Evolutionary conservation across 2,113 vertebrate genomes (phyloP), one percentile per base, ranked within the genome.

Genomic region (Odocoileus virginianus): DNA sequence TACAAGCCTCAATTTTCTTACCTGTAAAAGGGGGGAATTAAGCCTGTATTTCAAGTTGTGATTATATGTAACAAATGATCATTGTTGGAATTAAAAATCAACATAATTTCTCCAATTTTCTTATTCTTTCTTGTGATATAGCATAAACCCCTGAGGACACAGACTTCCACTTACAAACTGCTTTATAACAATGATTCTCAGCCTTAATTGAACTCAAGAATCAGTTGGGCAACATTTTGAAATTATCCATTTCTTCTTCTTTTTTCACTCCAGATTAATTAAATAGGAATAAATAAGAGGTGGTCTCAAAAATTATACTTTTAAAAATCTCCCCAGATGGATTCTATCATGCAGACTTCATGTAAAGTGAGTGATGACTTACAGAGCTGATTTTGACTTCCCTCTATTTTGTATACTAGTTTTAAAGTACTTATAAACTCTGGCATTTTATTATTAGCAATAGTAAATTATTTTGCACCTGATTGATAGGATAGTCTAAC

Each of bases 391-490:
- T 84, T 84, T 96, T 74, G 3, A 91, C 45, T 78, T 40, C 52
- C 27, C 5, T 82, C 36, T 90, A 58, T 88, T 97, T 87, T 96
- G 96, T 88, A 85, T 52, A 88, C 43, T 90, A 93, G 33, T 85
- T 94, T 81, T 93, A 95, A 96, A 86, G 58, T 76, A 93, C 47
- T 91, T 93, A 91, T 78, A 93, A 64, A 88, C 16, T 17, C 40
- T 81, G 58, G 28, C 23, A 58, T 86, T 93, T 95, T 88, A 60
- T 95, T 92, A 97, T 78, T 84, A 90, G 33, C 60, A 83, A 78
- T 60, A 89, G 74, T 83, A 61, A 89, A 78, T 95, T 92, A 87
- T 83, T 92, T 87, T 82, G 21, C 27, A 43, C 16, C 7, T 94
- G 96, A 71, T 76, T 94, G 91, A 84, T 23, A 43, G 50, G 82